Evolutionary conservation across 64 coral and sea anemone species (phyloP), one percentile per base, ranked within the genome.

Genomic region (Stichodactyla helianthus): DNA sequence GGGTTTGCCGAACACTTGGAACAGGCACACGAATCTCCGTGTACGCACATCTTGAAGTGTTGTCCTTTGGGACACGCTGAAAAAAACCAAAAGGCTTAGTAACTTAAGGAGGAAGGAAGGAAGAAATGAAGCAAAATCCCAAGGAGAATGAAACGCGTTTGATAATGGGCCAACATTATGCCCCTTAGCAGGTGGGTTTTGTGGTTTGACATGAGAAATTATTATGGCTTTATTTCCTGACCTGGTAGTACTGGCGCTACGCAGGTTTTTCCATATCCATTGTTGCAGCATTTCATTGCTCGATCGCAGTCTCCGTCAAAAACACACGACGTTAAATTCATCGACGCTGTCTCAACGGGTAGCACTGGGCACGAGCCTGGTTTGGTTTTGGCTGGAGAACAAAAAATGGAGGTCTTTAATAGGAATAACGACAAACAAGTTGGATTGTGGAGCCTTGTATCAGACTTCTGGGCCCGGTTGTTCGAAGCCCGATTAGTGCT

Each of bases 41-140:
- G 82, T 31, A 89, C 56, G 53, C 88, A 89, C 81, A 89, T 60
- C 79, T 89, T 89, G 80, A 89, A 89, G 27, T 79, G 88, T 65
- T 89, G 82, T 22, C 52, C 81, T 16, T 82, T 74, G 12, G 88
- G 81, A 56, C 88, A 89, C 17, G 82, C 88, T 89, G 62, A 27
- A 20, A 89, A 52, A 67, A 31, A 83, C 0, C 11, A 82, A 81
- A n/a, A 59, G 27, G 11, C 6, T 50, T 7, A 23, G 4, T 52
- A 50, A n/a, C 10, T 67, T 23, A 19, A 52, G 13, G 28, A 57
- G 70, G 17, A 65, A 65, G 5, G 4, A 20, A n/a, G 19, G 3
- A 70, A 23, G 19, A 4, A 70, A 70, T 0, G 62, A 20, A 16
- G 6, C 1, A 65, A 19, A 19, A 65, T 5, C 15, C 56, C 6